phyloP scores from a whole-genome alignment of 2,797 vertebrate genomes.

The Philypnodon macrostomus region DNA sequence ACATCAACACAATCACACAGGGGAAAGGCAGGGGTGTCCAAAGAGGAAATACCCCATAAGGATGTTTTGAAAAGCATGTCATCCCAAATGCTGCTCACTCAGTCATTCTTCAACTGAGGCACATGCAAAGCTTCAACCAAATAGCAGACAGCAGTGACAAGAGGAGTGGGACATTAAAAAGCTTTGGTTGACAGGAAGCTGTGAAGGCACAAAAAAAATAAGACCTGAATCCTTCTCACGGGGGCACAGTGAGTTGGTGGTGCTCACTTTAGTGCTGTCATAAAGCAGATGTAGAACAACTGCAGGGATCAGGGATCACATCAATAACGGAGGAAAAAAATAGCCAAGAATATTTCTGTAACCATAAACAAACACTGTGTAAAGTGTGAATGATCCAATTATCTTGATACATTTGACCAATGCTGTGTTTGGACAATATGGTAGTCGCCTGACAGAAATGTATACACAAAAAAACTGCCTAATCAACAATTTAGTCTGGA shows the following conservation, averaged over 20 bases:
- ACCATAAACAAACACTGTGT: slow-evolving; percentile 1
- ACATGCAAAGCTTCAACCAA: slow-evolving; percentile 71
- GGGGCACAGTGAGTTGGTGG: slow-evolving; percentile 37
- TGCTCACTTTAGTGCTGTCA: slow-evolving; percentile 35
- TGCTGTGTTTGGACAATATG: too few relatives aligned
- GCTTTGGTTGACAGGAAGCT: slow-evolving; percentile 70
- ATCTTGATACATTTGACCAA: too few relatives aligned
- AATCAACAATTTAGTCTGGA: too few relatives aligned
- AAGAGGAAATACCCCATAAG: slow-evolving; percentile 42
- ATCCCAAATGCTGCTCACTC: slow-evolving; percentile 12
- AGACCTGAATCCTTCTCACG: slow-evolving; percentile 54
- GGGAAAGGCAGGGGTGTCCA: slow-evolving; percentile 4
- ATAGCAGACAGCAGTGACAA: slow-evolving; percentile 32
- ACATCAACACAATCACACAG: neutral
- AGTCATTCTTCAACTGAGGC: slow-evolving; percentile 32
- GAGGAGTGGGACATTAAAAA: slow-evolving; percentile 47
- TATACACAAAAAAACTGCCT: too few relatives aligned
- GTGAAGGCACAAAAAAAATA: slow-evolving; percentile 70
- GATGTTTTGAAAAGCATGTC: slow-evolving; percentile 33
- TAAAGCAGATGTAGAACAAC: slow-evolving; percentile 20
- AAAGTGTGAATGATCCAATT: too few relatives aligned
- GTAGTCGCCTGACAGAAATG: too few relatives aligned
- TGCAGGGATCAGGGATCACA: slow-evolving; percentile 26
- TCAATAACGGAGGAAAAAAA: neutral
- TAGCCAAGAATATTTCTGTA: neutral